A percentile compares a stretch with the other conserved stretches of the same genome.
These are phyloP conservation scores for Sarcophaga carnaria DNA, from an alignment of 2,888 invertebrate species.

Conservation along the genomic window DNA sequence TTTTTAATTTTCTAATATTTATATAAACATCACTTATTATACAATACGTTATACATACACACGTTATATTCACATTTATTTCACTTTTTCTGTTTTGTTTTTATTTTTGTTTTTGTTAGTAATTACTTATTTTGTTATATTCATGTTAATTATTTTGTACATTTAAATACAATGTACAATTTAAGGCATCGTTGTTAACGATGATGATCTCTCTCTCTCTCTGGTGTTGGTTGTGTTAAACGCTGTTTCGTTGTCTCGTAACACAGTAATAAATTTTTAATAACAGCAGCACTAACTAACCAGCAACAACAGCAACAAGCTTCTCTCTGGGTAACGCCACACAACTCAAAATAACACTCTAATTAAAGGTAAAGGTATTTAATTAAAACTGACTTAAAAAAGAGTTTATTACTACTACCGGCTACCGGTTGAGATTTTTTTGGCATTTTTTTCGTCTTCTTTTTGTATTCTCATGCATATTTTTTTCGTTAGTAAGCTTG, in stretches of 20 bases:
- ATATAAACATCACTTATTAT: neutral
- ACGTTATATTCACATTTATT: conserved; percentile 1
- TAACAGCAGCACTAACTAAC: conserved; percentile 37
- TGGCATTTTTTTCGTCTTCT: conserved; percentile 13
- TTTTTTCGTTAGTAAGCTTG: conserved; percentile 1
- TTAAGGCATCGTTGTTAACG: neutral
- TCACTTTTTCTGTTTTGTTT: conserved; percentile 20
- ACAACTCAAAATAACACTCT: conserved; percentile 67
- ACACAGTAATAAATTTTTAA: conserved; percentile 58
- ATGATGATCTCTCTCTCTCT: neutral
- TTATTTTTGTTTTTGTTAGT: conserved; percentile 4
- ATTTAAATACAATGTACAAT: too few relatives aligned
- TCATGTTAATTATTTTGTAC: conserved; percentile 28
- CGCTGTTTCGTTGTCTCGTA: conserved; percentile 24
- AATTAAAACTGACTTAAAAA: conserved; percentile 80
- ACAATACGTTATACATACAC: too few relatives aligned
- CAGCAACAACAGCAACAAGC: conserved; percentile 32
- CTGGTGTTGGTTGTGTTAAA: too few relatives aligned
- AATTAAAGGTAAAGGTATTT: conserved; percentile 72
- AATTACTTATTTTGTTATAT: neutral
- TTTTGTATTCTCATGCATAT: conserved; percentile 44
- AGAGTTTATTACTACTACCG: conserved; percentile 78
- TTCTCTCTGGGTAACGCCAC: conserved; percentile 27
- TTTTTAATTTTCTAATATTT: conserved; percentile 8
- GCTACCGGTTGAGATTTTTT: conserved; percentile 74